Base-by-base conservation (phyloP, 2,113 vertebrate species). In the Prionailurus viverrinus region DNA sequence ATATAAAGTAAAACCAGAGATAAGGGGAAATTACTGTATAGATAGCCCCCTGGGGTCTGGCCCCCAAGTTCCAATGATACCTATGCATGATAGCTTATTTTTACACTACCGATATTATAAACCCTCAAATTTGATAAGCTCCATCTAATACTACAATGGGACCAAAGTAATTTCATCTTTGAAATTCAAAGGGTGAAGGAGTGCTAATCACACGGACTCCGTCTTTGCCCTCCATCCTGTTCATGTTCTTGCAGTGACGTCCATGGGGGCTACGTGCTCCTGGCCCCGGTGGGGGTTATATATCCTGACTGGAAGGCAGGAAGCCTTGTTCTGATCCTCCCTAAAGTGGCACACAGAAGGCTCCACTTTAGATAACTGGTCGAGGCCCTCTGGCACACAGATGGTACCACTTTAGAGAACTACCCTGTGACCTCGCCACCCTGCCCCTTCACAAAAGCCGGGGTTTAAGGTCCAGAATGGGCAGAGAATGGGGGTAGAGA, bases 141-240 rank as follows among this genome's bases (percentile, higher is more conserved):
- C 55, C 8, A 71, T 63, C 27, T 91, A 93, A 85, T 51, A 55
- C 21, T 95, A n/a, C n/a, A 45, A 36, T 65, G 36, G 33, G 89
- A 69, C n/a, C 15, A 91, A 89, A 89, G 61, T 73, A 91, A 79
- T 31, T 81, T 80, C 78, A 81, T 86, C 51, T 90, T 92, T 95
- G 82, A 98, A 94, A 83, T 0, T 83, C 58, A 29, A 91, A 95
- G 39, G 10, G 41, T 16, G 14, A 31, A 16, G 41, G 74, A 76
- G 14, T 48, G 27, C 74, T 25, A 76, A 76, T 27, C 27, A 76
- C 25, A 76, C 27, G 4, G 27, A 76, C 27, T 76, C 74, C 27
- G 5, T 31, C 74, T 76, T 48, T 76, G 74, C 27, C 27, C 27
- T 31, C 14, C 27, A 45, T 16, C 14, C 9, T 4, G 7, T 48